These are phyloP conservation scores for Ephestia elutella DNA, from an alignment of 1,140 invertebrate species.

Conservation along the genomic window DNA sequence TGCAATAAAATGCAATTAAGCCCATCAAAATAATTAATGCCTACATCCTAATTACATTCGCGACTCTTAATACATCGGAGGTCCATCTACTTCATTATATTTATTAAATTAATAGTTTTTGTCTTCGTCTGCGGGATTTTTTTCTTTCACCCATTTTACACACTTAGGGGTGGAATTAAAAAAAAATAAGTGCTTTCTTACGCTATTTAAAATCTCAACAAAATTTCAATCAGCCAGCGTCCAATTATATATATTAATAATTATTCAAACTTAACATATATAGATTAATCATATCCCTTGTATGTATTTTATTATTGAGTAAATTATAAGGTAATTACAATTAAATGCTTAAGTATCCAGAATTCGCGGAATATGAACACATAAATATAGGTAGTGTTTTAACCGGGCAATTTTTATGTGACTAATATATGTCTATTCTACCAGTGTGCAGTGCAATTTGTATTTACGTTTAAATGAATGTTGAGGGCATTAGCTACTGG, in stretches of 20 bases:
- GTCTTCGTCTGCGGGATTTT: too few relatives aligned
- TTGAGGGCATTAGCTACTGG: slow-evolving; percentile 45
- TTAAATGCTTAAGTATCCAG: neutral
- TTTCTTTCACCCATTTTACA: too few relatives aligned
- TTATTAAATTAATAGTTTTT: slow-evolving; percentile 7
- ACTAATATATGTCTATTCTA: neutral
- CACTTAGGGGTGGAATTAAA: too few relatives aligned
- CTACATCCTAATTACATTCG: slow-evolving; percentile 13
- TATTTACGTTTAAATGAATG: slow-evolving; percentile 36
- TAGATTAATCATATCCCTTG: neutral
- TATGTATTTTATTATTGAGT: neutral
- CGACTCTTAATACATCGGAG: neutral
- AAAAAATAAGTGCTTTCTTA: too few relatives aligned
- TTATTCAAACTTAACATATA: too few relatives aligned
- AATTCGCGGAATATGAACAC: neutral
- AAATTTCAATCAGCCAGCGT: too few relatives aligned
- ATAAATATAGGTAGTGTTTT: neutral
- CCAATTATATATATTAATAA: too few relatives aligned
- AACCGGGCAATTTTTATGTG: neutral
- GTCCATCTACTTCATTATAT: neutral
- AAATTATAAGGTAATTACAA: neutral
- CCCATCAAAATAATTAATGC: slow-evolving; percentile 23
- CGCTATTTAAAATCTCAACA: too few relatives aligned
- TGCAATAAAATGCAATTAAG: slow-evolving; percentile 34
- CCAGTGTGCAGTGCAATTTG: neutral